Conservation (phyloP, 2,113 vertebrate genomes). For the Cochlearius cochlearius region DNA sequence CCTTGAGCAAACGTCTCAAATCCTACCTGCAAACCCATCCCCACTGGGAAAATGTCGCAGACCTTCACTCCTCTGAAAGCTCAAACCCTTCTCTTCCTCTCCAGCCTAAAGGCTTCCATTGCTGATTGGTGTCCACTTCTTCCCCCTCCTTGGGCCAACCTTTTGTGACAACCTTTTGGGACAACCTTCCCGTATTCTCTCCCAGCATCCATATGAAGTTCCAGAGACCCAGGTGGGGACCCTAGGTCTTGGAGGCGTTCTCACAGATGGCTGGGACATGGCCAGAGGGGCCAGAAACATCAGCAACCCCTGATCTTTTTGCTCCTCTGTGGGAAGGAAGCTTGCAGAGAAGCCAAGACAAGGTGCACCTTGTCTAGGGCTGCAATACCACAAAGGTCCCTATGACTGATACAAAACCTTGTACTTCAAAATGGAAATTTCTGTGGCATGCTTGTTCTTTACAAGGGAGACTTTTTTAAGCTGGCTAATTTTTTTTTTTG, state of each 20-base stretch:
- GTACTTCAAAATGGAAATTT: neutral
- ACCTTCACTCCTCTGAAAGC: neutral
- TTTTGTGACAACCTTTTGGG: neutral
- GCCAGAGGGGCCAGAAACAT: neutral
- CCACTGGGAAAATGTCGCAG: neutral
- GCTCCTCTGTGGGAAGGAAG: neutral
- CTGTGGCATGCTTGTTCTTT: neutral
- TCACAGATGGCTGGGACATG: neutral
- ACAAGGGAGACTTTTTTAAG: neutral
- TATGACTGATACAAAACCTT: neutral
- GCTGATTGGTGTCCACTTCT: neutral
- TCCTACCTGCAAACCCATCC: neutral
- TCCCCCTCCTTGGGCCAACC: neutral
- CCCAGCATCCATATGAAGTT: neutral
- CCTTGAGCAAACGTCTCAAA: neutral
- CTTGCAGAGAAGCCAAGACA: neutral
- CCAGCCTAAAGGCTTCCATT: neutral
- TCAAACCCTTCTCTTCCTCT: neutral
- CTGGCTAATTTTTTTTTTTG: neutral
- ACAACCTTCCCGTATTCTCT: neutral
- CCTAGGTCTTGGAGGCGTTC: neutral
- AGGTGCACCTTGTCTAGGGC: neutral
- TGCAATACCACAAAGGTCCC: no score
- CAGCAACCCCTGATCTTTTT: neutral
- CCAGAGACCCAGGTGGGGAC: neutral